Conservation (phyloP, 2,113 vertebrate species). For the Myrmecobius fasciatus region DNA sequence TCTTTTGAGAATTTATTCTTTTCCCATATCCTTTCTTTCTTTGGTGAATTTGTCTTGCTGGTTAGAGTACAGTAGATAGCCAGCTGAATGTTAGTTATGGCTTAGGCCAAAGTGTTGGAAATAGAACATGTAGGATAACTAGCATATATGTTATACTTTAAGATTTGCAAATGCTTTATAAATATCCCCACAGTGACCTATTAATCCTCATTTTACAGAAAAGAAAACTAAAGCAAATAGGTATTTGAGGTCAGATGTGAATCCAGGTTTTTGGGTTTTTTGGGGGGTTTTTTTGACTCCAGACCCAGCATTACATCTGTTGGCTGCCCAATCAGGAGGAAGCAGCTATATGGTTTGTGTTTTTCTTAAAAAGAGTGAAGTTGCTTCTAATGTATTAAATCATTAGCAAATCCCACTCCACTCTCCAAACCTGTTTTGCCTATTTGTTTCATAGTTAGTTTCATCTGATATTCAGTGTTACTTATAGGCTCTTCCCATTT, state of each 20-base stretch:
- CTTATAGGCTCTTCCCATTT: background rate
- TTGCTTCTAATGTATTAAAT: background rate
- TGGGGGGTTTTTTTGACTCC: background rate
- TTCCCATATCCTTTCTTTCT: background rate
- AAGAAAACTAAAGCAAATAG: background rate
- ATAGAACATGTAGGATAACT: background rate
- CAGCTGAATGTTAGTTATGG: background rate
- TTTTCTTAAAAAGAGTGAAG: background rate
- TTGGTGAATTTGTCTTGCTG: background rate
- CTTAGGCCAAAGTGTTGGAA: background rate
- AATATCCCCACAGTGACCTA: background rate
- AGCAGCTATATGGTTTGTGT: background rate
- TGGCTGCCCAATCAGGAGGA: background rate
- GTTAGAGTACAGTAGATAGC: background rate
- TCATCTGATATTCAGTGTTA: background rate
- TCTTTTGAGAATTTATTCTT: background rate
- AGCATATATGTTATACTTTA: background rate
- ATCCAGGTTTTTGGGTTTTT: no score
- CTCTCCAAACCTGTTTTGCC: background rate
- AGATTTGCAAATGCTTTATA: background rate
- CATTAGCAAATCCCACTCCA: background rate
- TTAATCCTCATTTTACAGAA: background rate
- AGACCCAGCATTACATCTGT: background rate
- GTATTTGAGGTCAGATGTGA: background rate
- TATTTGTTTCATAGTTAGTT: background rate